Conservation (phyloP, 1,140 invertebrate species). For the Dendroctonus ponderosae region DNA sequence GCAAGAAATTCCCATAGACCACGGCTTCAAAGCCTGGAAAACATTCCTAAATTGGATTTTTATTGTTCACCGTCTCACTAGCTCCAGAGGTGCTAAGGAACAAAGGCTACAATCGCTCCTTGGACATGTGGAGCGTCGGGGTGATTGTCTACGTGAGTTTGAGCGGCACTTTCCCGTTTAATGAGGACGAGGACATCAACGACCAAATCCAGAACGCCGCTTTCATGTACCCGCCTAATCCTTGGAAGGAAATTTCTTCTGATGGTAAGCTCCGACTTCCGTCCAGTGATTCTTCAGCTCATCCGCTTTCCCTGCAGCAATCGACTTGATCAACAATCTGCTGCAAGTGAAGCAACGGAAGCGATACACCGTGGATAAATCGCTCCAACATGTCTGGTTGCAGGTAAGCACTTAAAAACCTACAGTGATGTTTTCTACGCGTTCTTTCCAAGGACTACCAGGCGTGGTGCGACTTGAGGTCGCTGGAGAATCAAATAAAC, state of each 20-base stretch:
- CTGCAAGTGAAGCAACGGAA: constrained; percentile 98
- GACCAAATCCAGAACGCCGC: constrained; percentile 99
- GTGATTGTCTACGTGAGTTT: constrained; percentile 97
- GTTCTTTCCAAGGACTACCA: constrained; percentile 75
- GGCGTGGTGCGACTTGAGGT: constrained; percentile 91
- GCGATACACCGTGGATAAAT: constrained; percentile 95
- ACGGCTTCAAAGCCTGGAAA: no score
- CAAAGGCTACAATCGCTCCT: constrained; percentile 96
- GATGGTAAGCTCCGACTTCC: constrained; percentile 67
- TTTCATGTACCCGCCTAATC: constrained; percentile 98
- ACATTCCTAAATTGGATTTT: no score
- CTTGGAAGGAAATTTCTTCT: constrained; percentile 97
- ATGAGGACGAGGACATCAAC: constrained; percentile 99
- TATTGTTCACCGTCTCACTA: constrained; percentile 45
- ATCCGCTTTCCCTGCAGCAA: constrained; percentile 66
- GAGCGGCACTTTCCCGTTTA: constrained; percentile 98
- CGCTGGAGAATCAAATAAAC: constrained; percentile 81
- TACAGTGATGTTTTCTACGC: constrained; percentile 8
- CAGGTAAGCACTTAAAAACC: constrained; percentile 58
- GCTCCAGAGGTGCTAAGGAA: constrained; percentile 98
- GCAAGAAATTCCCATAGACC: no score
- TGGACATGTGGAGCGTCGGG: constrained; percentile 99
- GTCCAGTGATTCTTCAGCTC: neutral
- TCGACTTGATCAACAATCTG: constrained; percentile 96
- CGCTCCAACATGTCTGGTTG: constrained; percentile 90